Evolutionary conservation across 2,888 invertebrate species (phyloP).

Genomic region (Plebejus argus): DNA sequence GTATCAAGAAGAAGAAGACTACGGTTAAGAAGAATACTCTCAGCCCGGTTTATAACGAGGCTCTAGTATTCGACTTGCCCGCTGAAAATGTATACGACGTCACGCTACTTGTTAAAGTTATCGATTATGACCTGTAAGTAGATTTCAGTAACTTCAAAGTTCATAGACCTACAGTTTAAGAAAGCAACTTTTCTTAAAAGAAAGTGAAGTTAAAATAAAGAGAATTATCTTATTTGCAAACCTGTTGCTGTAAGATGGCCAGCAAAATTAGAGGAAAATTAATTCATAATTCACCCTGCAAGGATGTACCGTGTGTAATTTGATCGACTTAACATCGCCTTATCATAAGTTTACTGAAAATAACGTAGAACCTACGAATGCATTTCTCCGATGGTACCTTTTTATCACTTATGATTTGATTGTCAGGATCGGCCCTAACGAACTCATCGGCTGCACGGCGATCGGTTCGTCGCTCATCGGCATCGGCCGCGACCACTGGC

Average conservation of each 20-base stretch:
- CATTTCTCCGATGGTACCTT: no score
- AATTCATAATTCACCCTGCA: no score
- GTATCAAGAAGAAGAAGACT: slow-evolving; percentile 96
- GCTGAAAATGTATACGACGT: slow-evolving; percentile 91
- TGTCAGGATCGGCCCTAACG: slow-evolving; percentile 91
- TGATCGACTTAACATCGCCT: no score
- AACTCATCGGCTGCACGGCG: slow-evolving; percentile 92
- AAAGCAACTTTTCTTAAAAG: no score
- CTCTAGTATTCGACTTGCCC: slow-evolving; percentile 94
- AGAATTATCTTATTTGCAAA: no score
- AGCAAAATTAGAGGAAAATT: no score
- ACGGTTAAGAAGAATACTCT: slow-evolving; percentile 93
- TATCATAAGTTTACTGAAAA: no score
- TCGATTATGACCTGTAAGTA: slow-evolving; percentile 92
- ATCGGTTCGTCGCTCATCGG: slow-evolving; percentile 89
- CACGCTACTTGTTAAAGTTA: slow-evolving; percentile 90
- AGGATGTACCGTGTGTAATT: no score
- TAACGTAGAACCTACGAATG: no score
- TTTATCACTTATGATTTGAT: slow-evolving; percentile 25
- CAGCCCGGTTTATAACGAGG: slow-evolving; percentile 95
- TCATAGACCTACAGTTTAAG: not conserved
- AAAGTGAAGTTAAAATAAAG: no score
- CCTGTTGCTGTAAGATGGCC: no score
- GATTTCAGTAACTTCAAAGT: not conserved
- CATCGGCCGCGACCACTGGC: slow-evolving; percentile 91